These are phyloP conservation scores for Odontesthes bonariensis DNA, from an alignment of 2,113 vertebrate genomes.

Conservation along the genomic window DNA sequence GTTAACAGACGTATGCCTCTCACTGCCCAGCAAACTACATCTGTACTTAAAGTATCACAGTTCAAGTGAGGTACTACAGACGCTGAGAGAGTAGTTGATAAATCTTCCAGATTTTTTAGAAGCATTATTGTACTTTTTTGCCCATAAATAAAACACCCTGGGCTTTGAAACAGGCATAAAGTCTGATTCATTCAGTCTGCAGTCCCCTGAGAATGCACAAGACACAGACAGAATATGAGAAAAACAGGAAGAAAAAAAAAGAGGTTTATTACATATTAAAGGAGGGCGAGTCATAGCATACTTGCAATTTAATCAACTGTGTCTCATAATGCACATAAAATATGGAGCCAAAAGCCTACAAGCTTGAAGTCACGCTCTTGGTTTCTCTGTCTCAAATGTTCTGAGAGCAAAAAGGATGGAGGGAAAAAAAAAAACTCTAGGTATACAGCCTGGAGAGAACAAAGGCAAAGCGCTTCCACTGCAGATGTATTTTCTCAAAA, in stretches of 20 bases:
- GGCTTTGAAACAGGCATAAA: slow-evolving; percentile 62
- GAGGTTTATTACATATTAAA: slow-evolving; percentile 69
- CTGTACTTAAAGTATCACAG: slow-evolving; percentile 42
- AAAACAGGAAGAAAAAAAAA: no score
- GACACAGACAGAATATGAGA: slow-evolving; percentile 62
- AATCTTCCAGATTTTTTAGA: slow-evolving; percentile 62
- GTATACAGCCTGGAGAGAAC: slow-evolving; percentile 59
- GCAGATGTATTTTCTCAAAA: slow-evolving; percentile 61
- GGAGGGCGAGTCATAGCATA: slow-evolving; percentile 52
- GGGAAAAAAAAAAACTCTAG: slow-evolving; percentile 40
- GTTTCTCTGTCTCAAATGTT: slow-evolving; percentile 31
- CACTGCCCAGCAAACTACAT: slow-evolving; percentile 46
- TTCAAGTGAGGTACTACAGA: slow-evolving; percentile 28
- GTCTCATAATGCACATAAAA: slow-evolving; percentile 69
- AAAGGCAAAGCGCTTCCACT: slow-evolving; percentile 59
- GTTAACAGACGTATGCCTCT: slow-evolving; percentile 41
- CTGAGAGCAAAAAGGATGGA: slow-evolving; percentile 38
- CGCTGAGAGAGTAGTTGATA: slow-evolving; percentile 50
- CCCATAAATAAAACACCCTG: slow-evolving; percentile 72
- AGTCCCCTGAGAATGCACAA: slow-evolving; percentile 45
- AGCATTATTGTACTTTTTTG: slow-evolving; percentile 63
- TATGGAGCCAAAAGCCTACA: slow-evolving; percentile 64
- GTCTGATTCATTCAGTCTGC: slow-evolving; percentile 69
- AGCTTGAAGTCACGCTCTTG: slow-evolving; percentile 45
- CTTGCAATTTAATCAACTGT: slow-evolving; percentile 71